Evolutionary conservation across 2,797 vertebrate genomes (phyloP).

Genomic region (Pelobates cultripes): DNA sequence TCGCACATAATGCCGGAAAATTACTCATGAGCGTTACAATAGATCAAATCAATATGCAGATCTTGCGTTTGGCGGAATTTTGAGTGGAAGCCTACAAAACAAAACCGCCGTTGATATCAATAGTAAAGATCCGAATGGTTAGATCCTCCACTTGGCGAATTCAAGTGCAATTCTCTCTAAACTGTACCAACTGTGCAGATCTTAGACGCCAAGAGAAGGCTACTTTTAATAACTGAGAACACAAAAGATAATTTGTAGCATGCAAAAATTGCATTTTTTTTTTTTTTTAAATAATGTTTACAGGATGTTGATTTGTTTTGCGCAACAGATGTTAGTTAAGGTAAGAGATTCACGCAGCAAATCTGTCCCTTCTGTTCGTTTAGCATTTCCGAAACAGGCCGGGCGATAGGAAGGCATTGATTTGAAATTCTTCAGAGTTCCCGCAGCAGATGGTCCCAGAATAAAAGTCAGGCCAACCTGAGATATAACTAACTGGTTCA

Average conservation of each 20-base stretch:
- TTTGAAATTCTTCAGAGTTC: background rate
- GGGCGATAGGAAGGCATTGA: background rate
- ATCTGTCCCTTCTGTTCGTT: background rate
- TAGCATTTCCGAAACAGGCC: background rate
- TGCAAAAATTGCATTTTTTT: background rate
- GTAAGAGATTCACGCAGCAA: constrained; percentile 17
- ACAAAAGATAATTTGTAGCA: background rate
- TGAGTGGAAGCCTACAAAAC: too few relatives aligned
- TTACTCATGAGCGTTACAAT: too few relatives aligned
- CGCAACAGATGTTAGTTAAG: constrained; percentile 20
- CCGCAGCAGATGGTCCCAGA: constrained; percentile 14
- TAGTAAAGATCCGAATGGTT: too few relatives aligned
- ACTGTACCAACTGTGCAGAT: too few relatives aligned
- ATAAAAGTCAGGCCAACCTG: constrained; percentile 5
- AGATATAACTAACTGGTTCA: background rate
- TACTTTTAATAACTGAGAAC: background rate
- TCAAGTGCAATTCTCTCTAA: too few relatives aligned
- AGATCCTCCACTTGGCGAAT: too few relatives aligned
- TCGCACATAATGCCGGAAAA: too few relatives aligned
- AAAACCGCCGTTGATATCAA: too few relatives aligned
- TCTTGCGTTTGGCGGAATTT: too few relatives aligned
- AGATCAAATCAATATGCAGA: too few relatives aligned
- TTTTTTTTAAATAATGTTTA: background rate
- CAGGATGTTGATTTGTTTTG: background rate
- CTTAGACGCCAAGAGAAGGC: background rate